Evolutionary conservation across 2,888 invertebrate species (phyloP).

Genomic region (Oligia latruncula): DNA sequence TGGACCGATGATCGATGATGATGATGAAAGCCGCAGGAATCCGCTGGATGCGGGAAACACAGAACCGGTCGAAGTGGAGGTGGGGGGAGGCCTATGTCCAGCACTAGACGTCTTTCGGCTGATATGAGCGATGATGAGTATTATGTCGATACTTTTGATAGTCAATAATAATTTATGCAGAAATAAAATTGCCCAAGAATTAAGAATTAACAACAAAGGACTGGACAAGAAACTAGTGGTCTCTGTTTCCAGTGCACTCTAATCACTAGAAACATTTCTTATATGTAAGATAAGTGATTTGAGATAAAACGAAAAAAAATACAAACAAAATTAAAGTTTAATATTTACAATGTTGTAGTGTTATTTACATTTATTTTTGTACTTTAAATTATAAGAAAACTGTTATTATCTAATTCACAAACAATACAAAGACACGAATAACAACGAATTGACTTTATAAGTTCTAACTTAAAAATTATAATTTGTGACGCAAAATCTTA

Average conservation of each 20-base stretch:
- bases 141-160: background rate
- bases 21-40: background rate
- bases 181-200: background rate
- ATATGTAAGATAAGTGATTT: background rate
- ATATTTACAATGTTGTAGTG: constrained; percentile 42
- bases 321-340: constrained; percentile 32
- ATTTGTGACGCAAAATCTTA: constrained; percentile 50
- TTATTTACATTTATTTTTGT: constrained; percentile 46
- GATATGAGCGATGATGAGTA: background rate
- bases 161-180: background rate
- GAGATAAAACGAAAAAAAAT: background rate
- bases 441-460: constrained; percentile 4
- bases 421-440: constrained; percentile 22
- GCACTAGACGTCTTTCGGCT: background rate
- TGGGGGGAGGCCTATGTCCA: background rate
- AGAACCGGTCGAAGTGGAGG: background rate
- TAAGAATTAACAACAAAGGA: background rate
- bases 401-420: constrained; percentile 20
- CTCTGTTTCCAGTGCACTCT: no score
- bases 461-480: background rate
- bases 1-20: no score
- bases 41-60: background rate
- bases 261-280: background rate
- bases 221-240: background rate
- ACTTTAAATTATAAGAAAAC: background rate